These are phyloP conservation scores for Amphibalanus amphitrite DNA, from an alignment of 1,140 invertebrate genomes.

Conservation along the genomic window DNA sequence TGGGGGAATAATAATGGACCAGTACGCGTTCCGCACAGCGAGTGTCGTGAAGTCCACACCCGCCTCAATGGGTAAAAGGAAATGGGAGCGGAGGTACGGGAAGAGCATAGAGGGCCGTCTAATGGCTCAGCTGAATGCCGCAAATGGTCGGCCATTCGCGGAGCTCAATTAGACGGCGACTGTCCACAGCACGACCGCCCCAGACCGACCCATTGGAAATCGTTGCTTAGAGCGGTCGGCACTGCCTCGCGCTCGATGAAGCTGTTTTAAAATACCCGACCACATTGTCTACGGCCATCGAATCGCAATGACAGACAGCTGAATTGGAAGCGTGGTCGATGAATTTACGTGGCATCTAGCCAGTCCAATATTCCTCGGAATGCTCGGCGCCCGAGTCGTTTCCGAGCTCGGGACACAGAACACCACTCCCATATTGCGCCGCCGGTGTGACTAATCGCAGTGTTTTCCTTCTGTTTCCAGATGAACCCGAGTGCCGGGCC, in stretches of 20 bases:
- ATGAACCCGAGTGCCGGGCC: not conserved
- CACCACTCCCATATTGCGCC: not conserved
- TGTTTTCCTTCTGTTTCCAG: not conserved
- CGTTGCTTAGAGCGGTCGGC: no score
- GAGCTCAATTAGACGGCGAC: no score
- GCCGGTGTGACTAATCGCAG: not conserved
- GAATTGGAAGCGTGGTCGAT: not conserved
- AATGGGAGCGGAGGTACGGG: no score
- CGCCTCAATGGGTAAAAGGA: no score
- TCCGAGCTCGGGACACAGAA: not conserved
- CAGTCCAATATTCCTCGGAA: not conserved
- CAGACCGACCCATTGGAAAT: no score
- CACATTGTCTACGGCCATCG: not conserved
- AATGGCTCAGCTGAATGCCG: no score
- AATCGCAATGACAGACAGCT: not conserved
- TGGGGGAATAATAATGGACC: no score
- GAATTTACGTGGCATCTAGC: not conserved
- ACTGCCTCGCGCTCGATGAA: not conserved
- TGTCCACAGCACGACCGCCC: no score
- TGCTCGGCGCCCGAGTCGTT: not conserved
- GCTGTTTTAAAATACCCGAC: not conserved
- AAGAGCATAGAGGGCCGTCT: no score
- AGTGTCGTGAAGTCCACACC: not conserved
- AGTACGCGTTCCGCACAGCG: no score
- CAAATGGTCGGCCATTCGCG: no score